Evolutionary conservation across 2,888 invertebrate species (phyloP).

Genomic region (Phyllotreta striolata): DNA sequence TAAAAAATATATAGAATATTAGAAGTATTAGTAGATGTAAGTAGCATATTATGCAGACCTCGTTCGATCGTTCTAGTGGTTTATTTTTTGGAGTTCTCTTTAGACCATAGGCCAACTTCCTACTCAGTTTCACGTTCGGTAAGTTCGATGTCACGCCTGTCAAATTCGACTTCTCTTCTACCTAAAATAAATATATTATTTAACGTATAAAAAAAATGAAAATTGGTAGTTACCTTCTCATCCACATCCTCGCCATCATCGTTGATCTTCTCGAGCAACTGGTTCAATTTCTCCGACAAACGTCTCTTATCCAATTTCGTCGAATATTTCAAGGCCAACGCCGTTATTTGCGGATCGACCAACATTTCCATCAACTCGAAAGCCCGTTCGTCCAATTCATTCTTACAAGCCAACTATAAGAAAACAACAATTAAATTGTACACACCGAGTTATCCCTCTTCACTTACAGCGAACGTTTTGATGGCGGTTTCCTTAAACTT

Average conservation of each 20-base stretch:
- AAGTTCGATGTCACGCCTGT: conserved; percentile 24
- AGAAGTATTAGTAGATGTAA: no score
- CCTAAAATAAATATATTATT: background rate
- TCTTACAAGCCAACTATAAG: conserved; percentile 79
- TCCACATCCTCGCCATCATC: conserved; percentile 44
- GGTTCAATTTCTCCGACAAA: conserved; percentile 77
- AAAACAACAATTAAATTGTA: conserved; percentile 28
- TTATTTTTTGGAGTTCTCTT: no score
- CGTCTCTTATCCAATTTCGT: conserved; percentile 78
- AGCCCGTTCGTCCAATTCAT: conserved; percentile 85
- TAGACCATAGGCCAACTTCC: background rate
- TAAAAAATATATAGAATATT: no score
- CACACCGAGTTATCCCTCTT: conserved; percentile 17
- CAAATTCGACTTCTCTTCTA: no score
- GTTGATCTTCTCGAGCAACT: conserved; percentile 49
- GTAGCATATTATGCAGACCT: no score
- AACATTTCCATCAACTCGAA: conserved; percentile 86
- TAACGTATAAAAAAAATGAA: background rate
- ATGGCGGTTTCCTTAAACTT: conserved; percentile 80
- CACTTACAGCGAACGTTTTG: conserved; percentile 85
- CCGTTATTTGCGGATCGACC: conserved; percentile 77
- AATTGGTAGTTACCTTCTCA: conserved; percentile 33
- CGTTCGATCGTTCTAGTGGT: no score
- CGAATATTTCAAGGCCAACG: conserved; percentile 89
- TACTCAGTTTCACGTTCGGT: conserved; percentile 35